Percentiles rank a stretch among this genome's conserved stretches.
Evolutionary conservation across 2,113 vertebrate species (phyloP).

Genomic region (Ceyx melanurus): DNA sequence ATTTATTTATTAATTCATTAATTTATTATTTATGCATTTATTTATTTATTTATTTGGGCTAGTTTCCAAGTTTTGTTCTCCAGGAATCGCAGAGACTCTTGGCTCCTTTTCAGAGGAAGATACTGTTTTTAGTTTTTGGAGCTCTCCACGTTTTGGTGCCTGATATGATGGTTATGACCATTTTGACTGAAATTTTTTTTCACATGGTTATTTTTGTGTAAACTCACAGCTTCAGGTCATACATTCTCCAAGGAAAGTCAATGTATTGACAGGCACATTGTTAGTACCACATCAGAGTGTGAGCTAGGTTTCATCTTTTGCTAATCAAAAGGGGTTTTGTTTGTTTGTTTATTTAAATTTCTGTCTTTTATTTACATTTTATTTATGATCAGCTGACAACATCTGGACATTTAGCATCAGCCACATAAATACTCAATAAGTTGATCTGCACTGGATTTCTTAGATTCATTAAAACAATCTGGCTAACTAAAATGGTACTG

Average conservation of each 20-base stretch:
- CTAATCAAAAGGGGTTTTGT: background rate
- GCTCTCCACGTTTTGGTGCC: background rate
- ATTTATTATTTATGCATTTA: too few species aligned
- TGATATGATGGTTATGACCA: background rate
- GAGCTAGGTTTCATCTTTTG: background rate
- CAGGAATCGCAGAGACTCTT: background rate
- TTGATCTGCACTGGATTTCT: background rate
- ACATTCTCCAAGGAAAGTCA: background rate
- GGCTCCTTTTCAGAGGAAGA: background rate
- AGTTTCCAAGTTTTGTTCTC: background rate
- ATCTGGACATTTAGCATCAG: background rate
- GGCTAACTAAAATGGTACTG: background rate
- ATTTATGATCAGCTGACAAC: background rate
- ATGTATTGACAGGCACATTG: background rate
- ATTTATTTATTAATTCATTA: background rate
- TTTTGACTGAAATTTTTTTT: background rate
- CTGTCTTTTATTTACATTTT: background rate
- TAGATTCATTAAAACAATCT: background rate
- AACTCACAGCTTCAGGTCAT: background rate
- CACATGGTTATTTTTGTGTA: background rate
- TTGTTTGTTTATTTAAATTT: background rate
- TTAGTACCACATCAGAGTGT: background rate
- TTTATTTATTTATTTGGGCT: background rate
- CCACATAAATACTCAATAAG: background rate
- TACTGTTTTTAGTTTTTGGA: background rate